Percentiles rank a stretch among this genome's conserved stretches.
These are phyloP conservation scores for Octopus sinensis DNA, from an alignment of 1,140 invertebrate genomes.

Conservation along the genomic window DNA sequence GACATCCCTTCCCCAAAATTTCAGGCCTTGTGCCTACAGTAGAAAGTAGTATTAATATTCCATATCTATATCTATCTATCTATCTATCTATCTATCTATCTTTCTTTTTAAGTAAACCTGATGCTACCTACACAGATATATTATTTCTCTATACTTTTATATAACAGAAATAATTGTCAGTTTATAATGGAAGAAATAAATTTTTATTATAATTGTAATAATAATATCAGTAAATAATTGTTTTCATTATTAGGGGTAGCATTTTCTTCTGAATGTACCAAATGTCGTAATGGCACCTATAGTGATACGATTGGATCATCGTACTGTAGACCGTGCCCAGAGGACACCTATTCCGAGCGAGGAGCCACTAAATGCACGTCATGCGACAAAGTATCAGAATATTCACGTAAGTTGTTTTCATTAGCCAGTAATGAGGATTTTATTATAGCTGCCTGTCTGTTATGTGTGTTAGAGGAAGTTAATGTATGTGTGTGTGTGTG, in stretches of 20 bases:
- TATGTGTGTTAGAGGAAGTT: background rate
- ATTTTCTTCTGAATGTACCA: conserved; percentile 64
- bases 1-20: too few species aligned
- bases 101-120: too few species aligned
- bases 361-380: conserved; percentile 58
- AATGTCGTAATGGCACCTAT: conserved; percentile 63
- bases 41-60: too few species aligned
- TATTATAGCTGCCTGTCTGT: background rate
- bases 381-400: conserved; percentile 58
- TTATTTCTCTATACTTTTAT: too few species aligned
- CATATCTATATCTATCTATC: too few species aligned
- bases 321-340: conserved; percentile 60
- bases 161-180: too few species aligned
- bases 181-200: too few species aligned
- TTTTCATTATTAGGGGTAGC: conserved; percentile 59
- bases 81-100: too few species aligned
- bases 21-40: too few species aligned
- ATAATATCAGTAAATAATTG: background rate
- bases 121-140: too few species aligned
- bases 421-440: background rate
- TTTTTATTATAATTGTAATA: too few species aligned
- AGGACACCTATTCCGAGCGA: conserved; percentile 57
- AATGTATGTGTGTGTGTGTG: background rate
- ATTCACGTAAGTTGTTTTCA: conserved; percentile 50
- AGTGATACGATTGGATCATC: conserved; percentile 54